A percentile compares a stretch with the other conserved stretches of the same genome.
Conservation (phyloP, 1,140 invertebrate genomes). For the Drosophila micromelanica region DNA sequence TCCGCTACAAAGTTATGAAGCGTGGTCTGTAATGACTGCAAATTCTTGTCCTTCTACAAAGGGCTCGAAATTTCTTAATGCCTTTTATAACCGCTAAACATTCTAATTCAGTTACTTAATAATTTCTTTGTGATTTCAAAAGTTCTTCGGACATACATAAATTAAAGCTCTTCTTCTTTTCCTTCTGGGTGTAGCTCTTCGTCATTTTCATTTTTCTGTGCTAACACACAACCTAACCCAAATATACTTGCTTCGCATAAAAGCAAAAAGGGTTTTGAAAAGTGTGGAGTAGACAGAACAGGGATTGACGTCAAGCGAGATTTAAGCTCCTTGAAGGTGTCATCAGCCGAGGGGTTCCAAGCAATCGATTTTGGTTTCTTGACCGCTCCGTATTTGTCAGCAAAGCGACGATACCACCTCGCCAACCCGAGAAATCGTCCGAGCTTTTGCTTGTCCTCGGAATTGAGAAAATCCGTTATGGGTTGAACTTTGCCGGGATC, state of each 20-base stretch:
- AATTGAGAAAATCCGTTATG: not conserved
- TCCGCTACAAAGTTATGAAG: too few relatives aligned
- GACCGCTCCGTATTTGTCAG: too few relatives aligned
- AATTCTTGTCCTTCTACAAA: too few relatives aligned
- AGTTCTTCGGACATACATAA: too few relatives aligned
- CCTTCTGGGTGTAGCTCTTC: not conserved
- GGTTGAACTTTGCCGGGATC: too few relatives aligned
- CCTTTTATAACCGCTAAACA: too few relatives aligned
- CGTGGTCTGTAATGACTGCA: too few relatives aligned
- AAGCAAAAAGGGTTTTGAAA: not conserved
- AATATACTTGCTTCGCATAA: not conserved
- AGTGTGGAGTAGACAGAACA: not conserved
- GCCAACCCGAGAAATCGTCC: not conserved
- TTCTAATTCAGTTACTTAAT: not conserved
- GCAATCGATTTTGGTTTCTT: too few relatives aligned
- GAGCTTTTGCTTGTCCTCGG: not conserved
- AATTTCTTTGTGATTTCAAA: not conserved
- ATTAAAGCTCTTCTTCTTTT: too few relatives aligned
- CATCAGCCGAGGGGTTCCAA: too few relatives aligned
- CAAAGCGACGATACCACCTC: not conserved
- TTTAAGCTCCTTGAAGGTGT: not conserved
- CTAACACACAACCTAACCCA: not conserved
- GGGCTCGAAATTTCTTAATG: too few relatives aligned
- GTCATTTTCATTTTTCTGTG: not conserved
- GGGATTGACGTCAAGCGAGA: not conserved